phyloP scores from a whole-genome alignment of 1,140 invertebrate genomes.

The Trichonephila inaurata region DNA sequence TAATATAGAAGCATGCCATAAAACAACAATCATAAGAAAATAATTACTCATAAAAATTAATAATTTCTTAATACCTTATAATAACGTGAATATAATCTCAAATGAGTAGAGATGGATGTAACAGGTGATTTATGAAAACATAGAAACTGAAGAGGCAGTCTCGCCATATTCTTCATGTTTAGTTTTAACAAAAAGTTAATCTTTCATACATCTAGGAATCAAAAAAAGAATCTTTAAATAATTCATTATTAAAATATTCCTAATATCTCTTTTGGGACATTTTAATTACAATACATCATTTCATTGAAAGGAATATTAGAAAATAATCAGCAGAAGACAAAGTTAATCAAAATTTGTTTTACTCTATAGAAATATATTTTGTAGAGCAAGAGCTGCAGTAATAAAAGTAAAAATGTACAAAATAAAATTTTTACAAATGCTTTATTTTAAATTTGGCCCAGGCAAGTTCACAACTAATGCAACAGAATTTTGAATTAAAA shows the following conservation, averaged over 20 bases:
- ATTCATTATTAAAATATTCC: neutral
- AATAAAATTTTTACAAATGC: too few relatives aligned
- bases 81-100: neutral
- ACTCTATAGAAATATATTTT: too few relatives aligned
- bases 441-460: too few relatives aligned
- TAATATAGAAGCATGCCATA: neutral
- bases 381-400: too few relatives aligned
- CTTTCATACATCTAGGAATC: slow-evolving; percentile 20
- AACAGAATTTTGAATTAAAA: too few relatives aligned
- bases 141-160: slow-evolving; percentile 1
- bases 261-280: neutral
- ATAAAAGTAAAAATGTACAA: too few relatives aligned
- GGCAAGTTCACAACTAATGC: too few relatives aligned
- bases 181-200: neutral
- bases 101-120: slow-evolving; percentile 23
- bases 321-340: neutral
- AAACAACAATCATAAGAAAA: neutral
- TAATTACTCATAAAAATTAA: too few relatives aligned
- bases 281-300: neutral
- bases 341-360: too few relatives aligned
- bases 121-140: slow-evolving; percentile 39
- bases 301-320: neutral
- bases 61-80: slow-evolving; percentile 3
- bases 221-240: neutral
- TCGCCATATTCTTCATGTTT: slow-evolving; percentile 62